Percentiles rank a stretch among this genome's conserved stretches.
Evolutionary conservation across 2,888 invertebrate species (phyloP).

Genomic region (Cerastis leucographa): DNA sequence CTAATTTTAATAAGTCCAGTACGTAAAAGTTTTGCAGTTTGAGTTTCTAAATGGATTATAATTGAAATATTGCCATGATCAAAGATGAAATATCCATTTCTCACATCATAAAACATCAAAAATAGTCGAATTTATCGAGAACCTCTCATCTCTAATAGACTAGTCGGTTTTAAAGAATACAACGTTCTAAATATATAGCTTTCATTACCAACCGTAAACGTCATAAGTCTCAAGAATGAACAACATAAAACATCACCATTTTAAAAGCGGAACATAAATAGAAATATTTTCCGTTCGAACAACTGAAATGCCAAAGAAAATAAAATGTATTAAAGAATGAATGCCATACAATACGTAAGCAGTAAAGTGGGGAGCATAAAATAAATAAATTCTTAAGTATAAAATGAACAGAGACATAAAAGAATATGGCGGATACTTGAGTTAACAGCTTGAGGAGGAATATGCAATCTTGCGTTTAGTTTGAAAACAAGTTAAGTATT

Average conservation of each 20-base stretch:
- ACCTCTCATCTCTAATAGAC: not conserved
- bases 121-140: not conserved
- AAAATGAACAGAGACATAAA: slow-evolving; percentile 40
- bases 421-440: slow-evolving; percentile 27
- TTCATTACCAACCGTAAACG: not conserved
- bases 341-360: slow-evolving; percentile 36
- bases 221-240: slow-evolving; percentile 4
- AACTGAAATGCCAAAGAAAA: slow-evolving; percentile 38
- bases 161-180: not conserved
- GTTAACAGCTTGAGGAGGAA: slow-evolving; percentile 17
- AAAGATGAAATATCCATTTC: not conserved
- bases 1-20: not conserved
- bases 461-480: slow-evolving; percentile 19
- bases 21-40: not conserved
- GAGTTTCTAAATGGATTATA: not conserved
- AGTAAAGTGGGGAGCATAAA: slow-evolving; percentile 37
- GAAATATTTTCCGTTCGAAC: slow-evolving; percentile 23
- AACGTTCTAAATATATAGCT: not conserved
- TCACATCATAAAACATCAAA: not conserved
- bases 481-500: not conserved
- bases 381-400: slow-evolving; percentile 45
- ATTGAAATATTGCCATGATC: not conserved
- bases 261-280: slow-evolving; percentile 23
- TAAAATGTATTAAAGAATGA: slow-evolving; percentile 37
- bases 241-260: slow-evolving; percentile 15